Conservation (phyloP, 2,888 invertebrate genomes). For the Cinara cedri region DNA sequence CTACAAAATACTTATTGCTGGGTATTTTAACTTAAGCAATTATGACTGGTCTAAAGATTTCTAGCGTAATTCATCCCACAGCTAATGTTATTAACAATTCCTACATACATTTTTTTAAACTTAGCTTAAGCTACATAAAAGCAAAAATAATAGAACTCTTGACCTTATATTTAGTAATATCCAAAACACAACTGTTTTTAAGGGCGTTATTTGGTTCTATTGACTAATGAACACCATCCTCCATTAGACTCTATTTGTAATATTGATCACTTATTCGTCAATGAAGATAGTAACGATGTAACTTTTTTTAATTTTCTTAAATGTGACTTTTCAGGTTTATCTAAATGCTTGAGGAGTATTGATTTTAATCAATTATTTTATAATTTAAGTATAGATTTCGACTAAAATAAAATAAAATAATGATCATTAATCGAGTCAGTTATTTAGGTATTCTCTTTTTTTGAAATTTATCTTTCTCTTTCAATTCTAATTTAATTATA, state of each 20-base stretch:
- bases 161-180: slow-evolving; percentile 5
- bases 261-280: neutral
- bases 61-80: neutral
- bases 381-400: neutral
- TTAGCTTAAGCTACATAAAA: neutral
- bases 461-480: no score
- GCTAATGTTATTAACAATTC: neutral
- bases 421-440: neutral
- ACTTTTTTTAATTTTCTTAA: neutral
- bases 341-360: neutral
- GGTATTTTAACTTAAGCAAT: neutral
- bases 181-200: neutral
- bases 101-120: neutral
- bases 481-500: no score
- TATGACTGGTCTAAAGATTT: neutral
- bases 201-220: neutral
- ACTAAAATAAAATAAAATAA: no score
- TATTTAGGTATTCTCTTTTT: neutral
- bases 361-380: slow-evolving; percentile 13
- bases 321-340: neutral
- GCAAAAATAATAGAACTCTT: neutral
- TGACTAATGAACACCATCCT: neutral
- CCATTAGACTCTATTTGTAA: neutral
- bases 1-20: neutral
- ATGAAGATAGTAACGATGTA: neutral